Conservation (phyloP, 1,140 invertebrate species). For the Aphelinus certus region DNA sequence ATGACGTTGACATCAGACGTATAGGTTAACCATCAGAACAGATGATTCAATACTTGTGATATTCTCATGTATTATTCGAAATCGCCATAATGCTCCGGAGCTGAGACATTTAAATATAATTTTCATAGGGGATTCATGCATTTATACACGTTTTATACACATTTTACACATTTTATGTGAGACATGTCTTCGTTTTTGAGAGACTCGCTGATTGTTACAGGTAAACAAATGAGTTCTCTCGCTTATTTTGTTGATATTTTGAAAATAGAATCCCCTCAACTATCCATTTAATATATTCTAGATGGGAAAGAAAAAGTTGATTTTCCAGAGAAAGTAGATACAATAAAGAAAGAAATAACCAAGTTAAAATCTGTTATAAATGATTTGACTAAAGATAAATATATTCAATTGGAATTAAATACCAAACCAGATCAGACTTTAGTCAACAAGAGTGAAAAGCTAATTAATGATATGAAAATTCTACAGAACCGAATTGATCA, state of each 20-base stretch:
- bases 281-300: constrained; percentile 21
- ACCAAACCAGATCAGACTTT: constrained; percentile 66
- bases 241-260: too few species aligned
- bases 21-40: too few species aligned
- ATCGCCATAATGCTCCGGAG: too few species aligned
- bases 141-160: too few species aligned
- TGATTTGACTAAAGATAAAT: constrained; percentile 66
- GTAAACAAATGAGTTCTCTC: constrained; percentile 40
- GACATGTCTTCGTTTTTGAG: constrained; percentile 54
- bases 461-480: constrained; percentile 64
- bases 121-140: too few species aligned
- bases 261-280: too few species aligned
- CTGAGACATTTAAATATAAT: too few species aligned
- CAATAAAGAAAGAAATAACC: constrained; percentile 68
- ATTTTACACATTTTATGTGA: too few species aligned
- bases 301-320: constrained; percentile 54
- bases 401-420: constrained; percentile 66
- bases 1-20: background rate
- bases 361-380: constrained; percentile 68
- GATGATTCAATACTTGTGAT: too few species aligned
- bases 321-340: constrained; percentile 65
- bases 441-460: constrained; percentile 60
- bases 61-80: too few species aligned
- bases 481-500: constrained; percentile 67
- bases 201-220: constrained; percentile 50